A percentile compares a stretch with the other conserved stretches of the same genome.
Conservation (phyloP, 2,888 invertebrate species). For the Uropetala carovei region DNA sequence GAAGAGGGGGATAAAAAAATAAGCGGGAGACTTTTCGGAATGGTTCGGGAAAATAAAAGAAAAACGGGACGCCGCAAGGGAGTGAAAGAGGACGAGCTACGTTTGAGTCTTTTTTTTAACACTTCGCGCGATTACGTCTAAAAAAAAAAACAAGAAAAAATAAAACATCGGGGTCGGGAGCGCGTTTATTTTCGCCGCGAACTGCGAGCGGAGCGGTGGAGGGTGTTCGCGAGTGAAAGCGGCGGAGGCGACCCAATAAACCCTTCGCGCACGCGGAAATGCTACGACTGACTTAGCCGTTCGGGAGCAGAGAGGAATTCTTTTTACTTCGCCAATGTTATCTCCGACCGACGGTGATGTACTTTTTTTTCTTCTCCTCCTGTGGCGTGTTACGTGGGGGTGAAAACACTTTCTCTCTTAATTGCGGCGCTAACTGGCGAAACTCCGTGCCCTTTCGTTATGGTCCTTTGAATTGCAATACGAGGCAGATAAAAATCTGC, state of each 20-base stretch:
- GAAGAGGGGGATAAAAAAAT: neutral
- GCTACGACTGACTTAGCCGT: neutral
- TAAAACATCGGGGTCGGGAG: too few species aligned
- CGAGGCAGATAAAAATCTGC: too few species aligned
- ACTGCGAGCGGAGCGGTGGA: neutral
- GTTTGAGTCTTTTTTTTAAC: too few species aligned
- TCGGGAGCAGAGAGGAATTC: neutral
- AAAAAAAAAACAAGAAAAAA: too few species aligned
- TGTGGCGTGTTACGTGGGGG: neutral
- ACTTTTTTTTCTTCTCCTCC: neutral
- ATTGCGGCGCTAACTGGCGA: slow-evolving; percentile 12
- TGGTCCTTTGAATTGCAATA: neutral
- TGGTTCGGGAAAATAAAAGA: neutral
- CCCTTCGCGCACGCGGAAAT: neutral
- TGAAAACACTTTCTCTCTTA: neutral
- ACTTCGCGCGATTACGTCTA: too few species aligned
- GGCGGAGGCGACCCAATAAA: slow-evolving; percentile 14
- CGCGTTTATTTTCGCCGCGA: neutral
- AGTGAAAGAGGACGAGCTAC: neutral
- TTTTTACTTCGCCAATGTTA: neutral
- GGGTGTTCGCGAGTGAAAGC: slow-evolving; percentile 11
- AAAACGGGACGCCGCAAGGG: neutral
- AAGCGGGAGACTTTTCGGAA: too few species aligned
- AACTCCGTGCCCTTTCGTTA: neutral
- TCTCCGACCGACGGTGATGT: neutral